Conservation (phyloP, 2,797 vertebrate species). For the Anisognathus igniventris region DNA sequence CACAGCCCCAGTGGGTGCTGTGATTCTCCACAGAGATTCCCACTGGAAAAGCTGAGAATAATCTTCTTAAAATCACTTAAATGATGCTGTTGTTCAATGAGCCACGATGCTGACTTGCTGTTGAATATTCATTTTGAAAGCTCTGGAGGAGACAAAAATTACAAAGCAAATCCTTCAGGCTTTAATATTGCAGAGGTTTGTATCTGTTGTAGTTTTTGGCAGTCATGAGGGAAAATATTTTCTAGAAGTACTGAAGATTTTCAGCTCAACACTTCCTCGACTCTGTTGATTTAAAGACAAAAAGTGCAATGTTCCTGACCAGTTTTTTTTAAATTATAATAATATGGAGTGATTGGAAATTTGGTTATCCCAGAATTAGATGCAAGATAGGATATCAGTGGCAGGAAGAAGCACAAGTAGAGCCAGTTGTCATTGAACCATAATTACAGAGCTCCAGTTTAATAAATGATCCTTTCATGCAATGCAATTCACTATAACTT, state of each 20-base stretch:
- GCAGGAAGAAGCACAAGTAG: not conserved
- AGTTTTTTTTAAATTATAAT: not conserved
- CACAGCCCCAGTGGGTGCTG: not conserved
- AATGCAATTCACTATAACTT: not conserved
- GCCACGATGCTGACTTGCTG: not conserved
- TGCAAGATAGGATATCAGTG: not conserved
- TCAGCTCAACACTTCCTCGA: not conserved
- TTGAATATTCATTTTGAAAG: not conserved
- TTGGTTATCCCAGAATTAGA: not conserved
- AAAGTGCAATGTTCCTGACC: not conserved
- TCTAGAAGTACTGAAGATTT: not conserved
- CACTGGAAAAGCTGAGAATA: not conserved
- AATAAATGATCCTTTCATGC: not conserved
- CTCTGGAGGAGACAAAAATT: not conserved
- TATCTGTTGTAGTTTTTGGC: not conserved
- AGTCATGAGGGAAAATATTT: constrained; percentile 10
- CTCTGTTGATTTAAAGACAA: not conserved
- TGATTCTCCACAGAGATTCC: not conserved
- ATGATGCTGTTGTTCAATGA: not conserved
- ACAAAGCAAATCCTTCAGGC: not conserved
- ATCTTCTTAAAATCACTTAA: not conserved
- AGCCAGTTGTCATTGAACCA: not conserved
- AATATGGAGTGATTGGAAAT: not conserved
- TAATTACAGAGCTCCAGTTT: not conserved
- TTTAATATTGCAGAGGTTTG: not conserved